Evolutionary conservation across 1,140 invertebrate genomes (phyloP).

Genomic region (Euwallacea similis): DNA sequence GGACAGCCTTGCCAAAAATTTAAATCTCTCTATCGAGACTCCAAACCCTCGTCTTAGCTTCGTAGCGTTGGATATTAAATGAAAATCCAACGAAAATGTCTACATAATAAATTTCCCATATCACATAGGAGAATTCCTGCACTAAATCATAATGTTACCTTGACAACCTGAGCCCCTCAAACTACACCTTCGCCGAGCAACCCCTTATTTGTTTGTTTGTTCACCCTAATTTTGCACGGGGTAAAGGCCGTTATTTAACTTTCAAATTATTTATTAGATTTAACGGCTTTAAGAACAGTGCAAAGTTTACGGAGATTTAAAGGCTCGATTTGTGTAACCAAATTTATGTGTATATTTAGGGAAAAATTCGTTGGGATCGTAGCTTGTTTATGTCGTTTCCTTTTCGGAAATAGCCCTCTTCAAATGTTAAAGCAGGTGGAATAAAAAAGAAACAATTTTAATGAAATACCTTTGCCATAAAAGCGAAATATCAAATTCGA

Average conservation of each 20-base stretch:
- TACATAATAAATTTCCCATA: constrained; percentile 32
- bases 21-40: constrained; percentile 1
- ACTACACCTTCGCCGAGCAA: constrained; percentile 7
- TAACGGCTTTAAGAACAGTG: background rate
- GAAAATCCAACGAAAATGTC: constrained; percentile 14
- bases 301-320: too few relatives aligned
- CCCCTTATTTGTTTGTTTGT: constrained; percentile 31
- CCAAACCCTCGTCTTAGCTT: constrained; percentile 22
- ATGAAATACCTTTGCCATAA: too few relatives aligned
- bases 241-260: constrained; percentile 11
- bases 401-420: too few relatives aligned
- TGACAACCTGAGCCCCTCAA: constrained; percentile 20
- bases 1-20: background rate
- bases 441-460: too few relatives aligned
- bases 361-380: too few relatives aligned
- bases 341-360: too few relatives aligned
- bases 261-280: constrained; percentile 16
- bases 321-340: too few relatives aligned
- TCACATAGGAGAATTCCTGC: constrained; percentile 30
- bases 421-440: too few relatives aligned
- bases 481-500: too few relatives aligned
- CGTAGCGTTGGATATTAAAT: constrained; percentile 4
- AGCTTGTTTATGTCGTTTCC: too few relatives aligned
- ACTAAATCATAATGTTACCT: constrained; percentile 30
- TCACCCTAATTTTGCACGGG: constrained; percentile 19